phyloP scores from a whole-genome alignment of 1,140 invertebrate genomes.

The Drosophila orena region DNA sequence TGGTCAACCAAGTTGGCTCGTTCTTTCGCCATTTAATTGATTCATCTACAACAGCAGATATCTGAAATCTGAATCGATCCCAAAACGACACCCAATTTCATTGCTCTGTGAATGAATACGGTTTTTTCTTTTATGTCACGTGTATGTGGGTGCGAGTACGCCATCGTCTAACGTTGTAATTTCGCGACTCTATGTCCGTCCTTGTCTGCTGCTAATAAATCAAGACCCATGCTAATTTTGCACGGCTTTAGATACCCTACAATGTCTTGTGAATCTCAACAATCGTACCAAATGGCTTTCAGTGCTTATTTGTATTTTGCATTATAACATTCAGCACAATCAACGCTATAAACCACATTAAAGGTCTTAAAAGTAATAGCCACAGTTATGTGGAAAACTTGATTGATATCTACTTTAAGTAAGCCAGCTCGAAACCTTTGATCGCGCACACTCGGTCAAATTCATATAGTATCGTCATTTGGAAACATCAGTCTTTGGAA shows the following conservation, averaged over 20 bases:
- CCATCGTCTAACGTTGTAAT: slow-evolving; percentile 59
- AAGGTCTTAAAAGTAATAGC: no score
- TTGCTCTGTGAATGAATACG: slow-evolving; percentile 39
- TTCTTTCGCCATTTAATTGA: slow-evolving; percentile 20
- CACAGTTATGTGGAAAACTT: no score
- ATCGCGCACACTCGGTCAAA: background rate
- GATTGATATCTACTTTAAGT: no score
- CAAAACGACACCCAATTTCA: slow-evolving; percentile 2
- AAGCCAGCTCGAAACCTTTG: no score
- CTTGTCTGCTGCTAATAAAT: slow-evolving; percentile 71
- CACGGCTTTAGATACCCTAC: slow-evolving; percentile 18
- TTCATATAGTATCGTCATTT: background rate
- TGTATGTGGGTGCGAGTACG: slow-evolving; percentile 30
- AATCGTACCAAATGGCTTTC: no score
- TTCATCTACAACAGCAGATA: slow-evolving; percentile 3
- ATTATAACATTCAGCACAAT: background rate
- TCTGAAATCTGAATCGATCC: slow-evolving; percentile 1
- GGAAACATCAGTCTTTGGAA: background rate
- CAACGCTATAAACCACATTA: background rate
- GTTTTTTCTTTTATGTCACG: background rate
- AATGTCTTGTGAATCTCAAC: background rate
- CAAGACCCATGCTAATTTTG: slow-evolving; percentile 60
- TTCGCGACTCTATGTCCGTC: slow-evolving; percentile 56
- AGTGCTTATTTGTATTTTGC: no score
- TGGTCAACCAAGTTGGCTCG: slow-evolving; percentile 27